Evolutionary conservation across 2,797 vertebrate species (phyloP), one percentile per base, ranked within the genome.

Genomic region (Characodon lateralis): DNA sequence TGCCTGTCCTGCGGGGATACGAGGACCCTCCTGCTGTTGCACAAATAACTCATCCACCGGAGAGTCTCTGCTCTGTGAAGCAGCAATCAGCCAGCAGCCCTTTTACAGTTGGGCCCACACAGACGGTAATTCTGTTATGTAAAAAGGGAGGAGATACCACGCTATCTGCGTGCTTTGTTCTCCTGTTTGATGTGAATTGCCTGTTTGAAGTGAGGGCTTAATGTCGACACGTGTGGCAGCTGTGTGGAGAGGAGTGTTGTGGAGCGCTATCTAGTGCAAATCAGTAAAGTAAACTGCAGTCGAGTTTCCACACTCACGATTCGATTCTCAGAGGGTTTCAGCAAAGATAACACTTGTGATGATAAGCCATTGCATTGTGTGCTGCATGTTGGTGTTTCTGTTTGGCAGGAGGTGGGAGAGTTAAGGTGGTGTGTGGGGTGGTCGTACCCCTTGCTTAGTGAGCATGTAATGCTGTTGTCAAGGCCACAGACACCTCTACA

Each of bases 391-490:
- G 63, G 68, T 80, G 73, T 81, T 59, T 78, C 83, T 72, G 26
- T 41, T 72, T 68, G 72, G 70, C 35, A 26, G 61, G 56, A 50
- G 63, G 75, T 41, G 55, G 68, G 8, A 59, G 41, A 14, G 48
- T 69, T 69, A 46, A 70, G 43, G 24, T 3, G 41, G 58, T 24
- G 35, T 22, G 48, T 48, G 9, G 61, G 7, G 58, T 75, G 76
- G 84, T 85, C 78, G 77, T 43, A 78, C 71, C 76, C 78, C 81
- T 88, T 71, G 70, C 78, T 80, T 84, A 83, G 85, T 79, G 83
- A 91, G 88, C 86, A 82, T 93, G 91, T 92, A 91, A 93, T 90
- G 88, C 89, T 92, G 90, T 88, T 89, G 92, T 94, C 88, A 88
- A 87, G 86, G 90, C 90, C 88, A 89, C 83, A 80, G 88, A 93